Base-by-base conservation (phyloP, 2,888 invertebrate genomes). In the Vesta saturnalis region DNA sequence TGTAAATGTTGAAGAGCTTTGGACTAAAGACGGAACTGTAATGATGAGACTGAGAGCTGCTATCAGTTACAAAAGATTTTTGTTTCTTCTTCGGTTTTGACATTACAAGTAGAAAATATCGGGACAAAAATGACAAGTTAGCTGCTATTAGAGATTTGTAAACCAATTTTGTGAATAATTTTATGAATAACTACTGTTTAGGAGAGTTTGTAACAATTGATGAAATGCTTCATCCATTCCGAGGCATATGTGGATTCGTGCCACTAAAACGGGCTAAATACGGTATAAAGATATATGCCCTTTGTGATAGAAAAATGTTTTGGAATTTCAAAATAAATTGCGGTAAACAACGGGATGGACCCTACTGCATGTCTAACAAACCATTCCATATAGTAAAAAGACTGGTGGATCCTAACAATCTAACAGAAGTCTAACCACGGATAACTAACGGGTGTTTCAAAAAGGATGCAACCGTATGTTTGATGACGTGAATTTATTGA, bases 241-340 rank as follows among this genome's bases (percentile, higher is more conserved):
- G 23, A 54, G 43, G 18, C 35, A 60, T 43, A 67, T 73, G 22
- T 66, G 66, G n/a, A 66, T 71, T n/a, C 63, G n/a, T n/a, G n/a
- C n/a, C n/a, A n/a, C n/a, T n/a, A n/a, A n/a, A n/a, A n/a, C n/a
- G n/a, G n/a, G n/a, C n/a, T n/a, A n/a, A n/a, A n/a, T n/a, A n/a
- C n/a, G n/a, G n/a, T n/a, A n/a, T 49, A 3, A 49, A 49, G 16
- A 4, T 49, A 16, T 49, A 49, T 10, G 18, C 49, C 3, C 16
- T 49, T 1, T 10, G 15, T 10, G 10, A 49, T 49, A 49, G 49
- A 14, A 49, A 5, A 15, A 49, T 16, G 3, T 15, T 15, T 15
- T 15, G 10, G 16, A 49, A 16, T 5, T 49, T 15, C 16, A 16
- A 49, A 18, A 10, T 49, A 15, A 15, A 49, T 49, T 49, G 49